These are phyloP conservation scores for Simalia tracyae DNA, from an alignment of 2,797 vertebrate species.

Conservation along the genomic window DNA sequence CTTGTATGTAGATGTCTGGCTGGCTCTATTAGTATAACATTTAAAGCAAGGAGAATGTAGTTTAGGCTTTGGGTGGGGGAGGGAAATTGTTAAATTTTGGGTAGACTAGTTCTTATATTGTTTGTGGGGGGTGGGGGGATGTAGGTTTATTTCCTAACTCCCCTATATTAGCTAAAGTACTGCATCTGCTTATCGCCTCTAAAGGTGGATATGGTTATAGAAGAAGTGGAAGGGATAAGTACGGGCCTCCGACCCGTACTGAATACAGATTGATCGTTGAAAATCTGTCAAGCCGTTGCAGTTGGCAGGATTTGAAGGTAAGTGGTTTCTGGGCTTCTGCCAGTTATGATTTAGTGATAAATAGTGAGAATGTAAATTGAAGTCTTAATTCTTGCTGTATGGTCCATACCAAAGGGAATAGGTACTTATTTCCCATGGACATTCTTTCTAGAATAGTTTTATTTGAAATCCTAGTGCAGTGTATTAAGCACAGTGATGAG, in stretches of 20 bases:
- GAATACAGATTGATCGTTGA: conserved; percentile 98
- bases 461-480: neutral
- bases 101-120: conserved; percentile 43
- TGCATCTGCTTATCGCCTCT: conserved; percentile 75
- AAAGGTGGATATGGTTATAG: conserved; percentile 94
- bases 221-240: conserved; percentile 92
- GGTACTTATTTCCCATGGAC: neutral
- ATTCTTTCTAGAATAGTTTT: neutral
- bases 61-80: conserved; percentile 47
- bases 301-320: conserved; percentile 99
- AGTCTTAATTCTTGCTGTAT: neutral
- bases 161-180: conserved; percentile 68
- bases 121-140: conserved; percentile 61
- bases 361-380: conserved; percentile 46
- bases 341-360: conserved; percentile 7
- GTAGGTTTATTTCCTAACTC: conserved; percentile 44
- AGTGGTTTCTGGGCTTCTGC: conserved; percentile 60
- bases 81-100: conserved; percentile 24
- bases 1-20: conserved; percentile 38
- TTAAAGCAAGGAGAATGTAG: neutral
- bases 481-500: neutral
- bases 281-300: conserved; percentile 96
- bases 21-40: conserved; percentile 46
- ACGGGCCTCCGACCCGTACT: conserved; percentile 92
- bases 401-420: neutral